These are phyloP conservation scores for Crotalus tigris DNA, from an alignment of 2,113 vertebrate species.

Conservation along the genomic window DNA sequence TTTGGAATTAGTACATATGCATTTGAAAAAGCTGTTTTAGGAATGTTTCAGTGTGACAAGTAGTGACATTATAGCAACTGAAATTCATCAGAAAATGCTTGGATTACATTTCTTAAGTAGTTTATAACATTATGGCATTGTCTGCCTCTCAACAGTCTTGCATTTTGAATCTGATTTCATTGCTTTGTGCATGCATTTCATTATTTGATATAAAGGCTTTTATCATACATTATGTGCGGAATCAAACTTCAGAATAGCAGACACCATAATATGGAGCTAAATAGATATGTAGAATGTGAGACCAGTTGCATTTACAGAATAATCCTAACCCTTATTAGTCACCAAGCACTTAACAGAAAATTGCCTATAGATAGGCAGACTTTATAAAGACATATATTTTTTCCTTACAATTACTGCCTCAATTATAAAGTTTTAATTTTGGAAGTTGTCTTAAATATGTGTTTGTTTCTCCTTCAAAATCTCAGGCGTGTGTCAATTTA, in stretches of 20 bases:
- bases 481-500: constrained; percentile 50
- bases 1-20: not conserved
- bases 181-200: constrained; percentile 13
- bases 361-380: not conserved
- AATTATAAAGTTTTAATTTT: constrained; percentile 45
- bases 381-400: constrained; percentile 28
- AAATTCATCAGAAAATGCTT: constrained; percentile 12
- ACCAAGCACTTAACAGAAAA: constrained; percentile 33
- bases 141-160: not conserved
- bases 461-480: constrained; percentile 57
- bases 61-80: not conserved
- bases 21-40: not conserved
- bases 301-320: constrained; percentile 34
- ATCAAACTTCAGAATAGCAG: not conserved
- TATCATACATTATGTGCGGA: constrained; percentile 9
- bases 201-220: constrained; percentile 35
- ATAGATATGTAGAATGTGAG: constrained; percentile 35
- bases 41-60: constrained; percentile 5
- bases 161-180: constrained; percentile 19
- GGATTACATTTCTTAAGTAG: constrained; percentile 24
- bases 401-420: constrained; percentile 54
- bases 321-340: constrained; percentile 15
- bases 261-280: constrained; percentile 7
- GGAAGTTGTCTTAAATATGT: constrained; percentile 37
- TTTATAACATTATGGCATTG: not conserved